phyloP scores from a whole-genome alignment of 1,140 invertebrate species.

The Pogonus chalceus region DNA sequence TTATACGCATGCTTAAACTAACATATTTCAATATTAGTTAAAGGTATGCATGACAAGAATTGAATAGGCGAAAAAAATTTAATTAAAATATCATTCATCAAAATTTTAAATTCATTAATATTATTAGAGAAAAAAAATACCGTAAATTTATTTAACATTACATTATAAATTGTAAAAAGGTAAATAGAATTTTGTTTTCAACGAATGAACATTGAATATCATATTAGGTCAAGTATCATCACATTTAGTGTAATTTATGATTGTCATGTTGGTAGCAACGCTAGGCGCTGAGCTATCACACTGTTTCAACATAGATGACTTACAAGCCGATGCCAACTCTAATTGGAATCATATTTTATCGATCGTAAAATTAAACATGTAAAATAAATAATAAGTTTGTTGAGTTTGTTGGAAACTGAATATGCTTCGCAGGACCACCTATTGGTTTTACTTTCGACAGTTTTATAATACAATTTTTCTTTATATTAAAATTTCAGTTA shows the following conservation, averaged over 20 bases:
- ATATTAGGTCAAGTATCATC: background rate
- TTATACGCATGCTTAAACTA: background rate
- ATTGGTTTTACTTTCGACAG: no score
- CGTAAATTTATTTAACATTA: background rate
- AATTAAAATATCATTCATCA: constrained; percentile 7
- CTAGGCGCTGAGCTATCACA: background rate
- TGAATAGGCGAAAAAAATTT: background rate
- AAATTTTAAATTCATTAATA: background rate
- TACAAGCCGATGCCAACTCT: background rate
- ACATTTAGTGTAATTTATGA: background rate
- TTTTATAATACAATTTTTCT: no score
- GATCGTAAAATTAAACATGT: constrained; percentile 2
- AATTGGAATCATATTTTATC: constrained; percentile 5
- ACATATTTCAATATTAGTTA: background rate
- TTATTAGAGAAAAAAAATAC: background rate
- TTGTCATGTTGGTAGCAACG: background rate
- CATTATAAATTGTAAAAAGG: background rate
- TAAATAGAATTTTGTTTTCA: background rate
- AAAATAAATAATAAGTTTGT: constrained; percentile 2
- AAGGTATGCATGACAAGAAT: background rate
- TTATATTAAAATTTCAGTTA: no score
- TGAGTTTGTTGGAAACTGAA: no score
- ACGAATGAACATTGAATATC: background rate
- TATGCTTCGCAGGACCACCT: no score
- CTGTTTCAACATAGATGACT: background rate